Evolutionary conservation across 2,888 invertebrate genomes (phyloP), one percentile per base, ranked within the genome.

Genomic region (Xylocampa areola): DNA sequence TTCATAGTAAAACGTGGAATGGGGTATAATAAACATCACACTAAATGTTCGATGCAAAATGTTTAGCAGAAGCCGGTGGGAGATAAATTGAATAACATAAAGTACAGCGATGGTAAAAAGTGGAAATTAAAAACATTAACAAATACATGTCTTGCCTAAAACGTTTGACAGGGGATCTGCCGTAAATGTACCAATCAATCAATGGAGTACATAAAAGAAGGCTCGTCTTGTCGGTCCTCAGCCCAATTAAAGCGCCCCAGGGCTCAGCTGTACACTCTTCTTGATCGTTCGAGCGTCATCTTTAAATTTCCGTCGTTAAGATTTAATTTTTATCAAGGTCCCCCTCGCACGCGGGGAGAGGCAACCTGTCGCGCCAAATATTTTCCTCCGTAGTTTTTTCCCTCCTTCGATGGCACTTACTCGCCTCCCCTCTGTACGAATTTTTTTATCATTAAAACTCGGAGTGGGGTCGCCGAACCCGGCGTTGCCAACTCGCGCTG

Each of bases 231-330:
- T 36, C 78, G 69, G 82, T 85, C 85, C 88, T 89, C 88, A 80
- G 85, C 88, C 93, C 93, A 94, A 94, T 94, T 93, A 94, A 91
- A 87, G 78, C 86, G 82, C 90, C 92, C 90, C 83, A 68, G 85
- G 91, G 83, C 93, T 92, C 93, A 94, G 94, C 91, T 93, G 93
- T 84, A 88, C 91, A 90, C 92, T 93, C 91, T 91, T 91, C 94
- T 94, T 94, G 94, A 94, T 94, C 94, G 91, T 82, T 92, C 80
- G 88, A 93, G 94, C 94, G 91, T 93, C 94, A 91, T 94, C 94
- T 94, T 92, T 92, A 94, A 94, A 94, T 94, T 94, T 94, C 93
- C 94, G 92, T 91, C 91, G 94, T 92, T 94, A 94, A 94, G 94
- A 94, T 94, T 94, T 94, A 94, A 94, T 94, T 94, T 94, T 92